Evolutionary conservation across 2,113 vertebrate genomes (phyloP).

Genomic region (Raja brachyura): DNA sequence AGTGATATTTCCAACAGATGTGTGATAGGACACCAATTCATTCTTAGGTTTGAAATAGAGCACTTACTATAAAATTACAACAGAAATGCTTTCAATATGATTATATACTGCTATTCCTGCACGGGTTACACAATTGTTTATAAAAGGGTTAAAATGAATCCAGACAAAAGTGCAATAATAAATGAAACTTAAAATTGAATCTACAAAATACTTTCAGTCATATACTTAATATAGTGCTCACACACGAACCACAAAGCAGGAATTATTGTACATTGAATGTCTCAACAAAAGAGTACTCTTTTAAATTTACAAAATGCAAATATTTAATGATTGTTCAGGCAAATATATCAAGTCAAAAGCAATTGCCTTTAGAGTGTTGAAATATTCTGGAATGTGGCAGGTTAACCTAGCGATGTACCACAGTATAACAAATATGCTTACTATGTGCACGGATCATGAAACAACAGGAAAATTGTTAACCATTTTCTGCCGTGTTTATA

Average conservation of each 20-base stretch:
- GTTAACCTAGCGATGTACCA: not conserved
- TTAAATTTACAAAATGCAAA: not conserved
- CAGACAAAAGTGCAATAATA: not conserved
- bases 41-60: not conserved
- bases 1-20: not conserved
- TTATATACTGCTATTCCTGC: not conserved
- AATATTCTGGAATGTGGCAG: not conserved
- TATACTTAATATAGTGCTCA: not conserved
- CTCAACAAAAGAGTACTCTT: not conserved
- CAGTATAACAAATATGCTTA: not conserved
- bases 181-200: not conserved
- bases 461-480: slow-evolving; percentile 24
- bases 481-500: not conserved
- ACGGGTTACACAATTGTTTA: not conserved
- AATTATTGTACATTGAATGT: not conserved
- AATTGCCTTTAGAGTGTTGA: not conserved
- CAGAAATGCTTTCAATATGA: not conserved
- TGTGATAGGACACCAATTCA: not conserved
- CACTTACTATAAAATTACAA: not conserved
- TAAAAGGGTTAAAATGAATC: slow-evolving; percentile 16
- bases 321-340: not conserved
- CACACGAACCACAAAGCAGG: not conserved
- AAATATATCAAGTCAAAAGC: not conserved
- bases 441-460: slow-evolving; percentile 9
- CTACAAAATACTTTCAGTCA: not conserved